Conservation (phyloP, 1,140 invertebrate species). For the Aleiodes sp. region DNA sequence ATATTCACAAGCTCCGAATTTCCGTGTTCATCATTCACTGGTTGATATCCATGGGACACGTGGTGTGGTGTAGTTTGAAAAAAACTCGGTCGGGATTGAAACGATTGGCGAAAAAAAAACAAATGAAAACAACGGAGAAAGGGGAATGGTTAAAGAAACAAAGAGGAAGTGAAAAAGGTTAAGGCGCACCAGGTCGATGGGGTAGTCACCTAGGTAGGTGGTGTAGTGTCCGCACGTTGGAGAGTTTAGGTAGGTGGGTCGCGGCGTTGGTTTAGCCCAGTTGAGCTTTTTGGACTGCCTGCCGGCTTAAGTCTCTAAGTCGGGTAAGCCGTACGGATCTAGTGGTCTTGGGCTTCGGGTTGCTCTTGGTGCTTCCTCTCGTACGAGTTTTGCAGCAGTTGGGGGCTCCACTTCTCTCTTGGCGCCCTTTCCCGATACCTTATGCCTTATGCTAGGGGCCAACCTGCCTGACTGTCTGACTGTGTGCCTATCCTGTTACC, state of each 20-base stretch:
- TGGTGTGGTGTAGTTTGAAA: too few relatives aligned
- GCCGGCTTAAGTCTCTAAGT: slow-evolving; percentile 64
- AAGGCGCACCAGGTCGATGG: slow-evolving; percentile 45
- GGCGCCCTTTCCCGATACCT: slow-evolving; percentile 44
- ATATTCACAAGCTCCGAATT: not conserved
- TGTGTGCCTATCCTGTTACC: slow-evolving; percentile 50
- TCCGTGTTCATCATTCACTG: not conserved
- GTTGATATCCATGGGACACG: not conserved
- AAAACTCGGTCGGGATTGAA: too few relatives aligned
- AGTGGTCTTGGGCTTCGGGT: slow-evolving; percentile 55
- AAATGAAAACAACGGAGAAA: not conserved
- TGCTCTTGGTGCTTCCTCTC: too few relatives aligned
- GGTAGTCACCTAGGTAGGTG: slow-evolving; percentile 42
- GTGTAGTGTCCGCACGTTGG: slow-evolving; percentile 31
- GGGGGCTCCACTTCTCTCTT: slow-evolving; percentile 41
- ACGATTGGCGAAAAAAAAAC: not conserved
- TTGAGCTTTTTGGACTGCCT: slow-evolving; percentile 64
- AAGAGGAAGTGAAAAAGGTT: slow-evolving; percentile 41
- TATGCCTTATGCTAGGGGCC: slow-evolving; percentile 41
- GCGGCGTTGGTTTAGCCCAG: slow-evolving; percentile 57
- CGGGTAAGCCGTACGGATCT: slow-evolving; percentile 61
- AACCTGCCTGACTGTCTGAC: slow-evolving; percentile 63
- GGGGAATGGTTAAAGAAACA: slow-evolving; percentile 21
- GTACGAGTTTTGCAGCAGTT: slow-evolving; percentile 33
- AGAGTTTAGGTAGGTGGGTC: slow-evolving; percentile 44